Percentiles rank a stretch among this genome's conserved stretches.
These are phyloP conservation scores for Spilarctia lutea DNA, from an alignment of 2,888 invertebrate genomes.

Conservation along the genomic window DNA sequence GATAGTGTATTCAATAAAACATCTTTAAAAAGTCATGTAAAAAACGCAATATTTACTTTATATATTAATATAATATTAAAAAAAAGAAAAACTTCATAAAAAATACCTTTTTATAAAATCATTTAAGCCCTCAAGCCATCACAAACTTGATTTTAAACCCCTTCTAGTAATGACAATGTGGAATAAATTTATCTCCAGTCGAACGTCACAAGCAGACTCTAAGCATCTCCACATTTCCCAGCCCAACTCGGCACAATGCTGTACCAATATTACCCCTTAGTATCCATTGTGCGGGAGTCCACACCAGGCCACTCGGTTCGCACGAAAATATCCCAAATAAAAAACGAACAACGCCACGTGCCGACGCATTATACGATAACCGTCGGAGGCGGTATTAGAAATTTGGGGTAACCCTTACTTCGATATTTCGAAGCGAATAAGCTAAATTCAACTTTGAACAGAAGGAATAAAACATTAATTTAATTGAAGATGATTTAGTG, in stretches of 20 bases:
- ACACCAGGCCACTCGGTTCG: conserved; percentile 82
- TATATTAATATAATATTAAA: neutral
- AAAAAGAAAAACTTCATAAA: neutral
- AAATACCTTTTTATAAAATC: neutral
- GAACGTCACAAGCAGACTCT: conserved; percentile 39
- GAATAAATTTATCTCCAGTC: conserved; percentile 30
- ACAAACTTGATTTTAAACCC: neutral
- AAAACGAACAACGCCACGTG: conserved; percentile 81
- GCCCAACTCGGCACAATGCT: conserved; percentile 47
- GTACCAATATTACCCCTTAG: conserved; percentile 30
- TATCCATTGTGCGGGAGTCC: conserved; percentile 69
- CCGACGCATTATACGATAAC: conserved; percentile 84
- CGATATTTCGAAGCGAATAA: conserved; percentile 42
- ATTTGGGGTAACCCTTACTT: conserved; percentile 79
- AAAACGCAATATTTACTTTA: neutral
- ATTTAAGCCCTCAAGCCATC: neutral
- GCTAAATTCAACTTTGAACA: conserved; percentile 49
- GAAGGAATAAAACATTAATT: conserved; percentile 38
- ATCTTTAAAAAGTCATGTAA: too few species aligned
- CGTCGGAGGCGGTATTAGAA: conserved; percentile 83
- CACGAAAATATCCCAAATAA: conserved; percentile 81
- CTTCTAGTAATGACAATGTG: conserved; percentile 8
- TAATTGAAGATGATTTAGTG: conserved; percentile 8
- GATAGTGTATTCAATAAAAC: neutral
- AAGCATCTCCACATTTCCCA: conserved; percentile 36